phyloP scores from a whole-genome alignment of 2,113 vertebrate genomes.

The Megaleporinus macrocephalus region DNA sequence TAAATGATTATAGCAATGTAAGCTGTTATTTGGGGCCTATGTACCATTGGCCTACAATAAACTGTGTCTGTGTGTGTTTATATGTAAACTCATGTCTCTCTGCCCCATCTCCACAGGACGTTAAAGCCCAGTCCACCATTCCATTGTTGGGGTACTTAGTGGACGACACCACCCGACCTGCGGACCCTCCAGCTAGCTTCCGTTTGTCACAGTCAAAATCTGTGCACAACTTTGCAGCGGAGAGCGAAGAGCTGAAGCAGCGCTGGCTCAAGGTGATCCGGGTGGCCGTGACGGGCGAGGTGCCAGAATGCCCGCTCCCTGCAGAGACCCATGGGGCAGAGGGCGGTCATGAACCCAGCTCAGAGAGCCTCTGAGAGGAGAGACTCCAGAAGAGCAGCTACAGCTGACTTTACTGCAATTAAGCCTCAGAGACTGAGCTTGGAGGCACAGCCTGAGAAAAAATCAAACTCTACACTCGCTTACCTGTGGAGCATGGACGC shows the following conservation, averaged over 20 bases:
- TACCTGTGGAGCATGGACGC: background rate
- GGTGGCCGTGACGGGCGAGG: constrained; percentile 89
- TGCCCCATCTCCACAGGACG: constrained; percentile 80
- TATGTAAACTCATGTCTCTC: background rate
- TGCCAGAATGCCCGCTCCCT: constrained; percentile 65
- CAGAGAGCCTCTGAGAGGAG: constrained; percentile 65
- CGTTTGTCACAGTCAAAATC: constrained; percentile 94
- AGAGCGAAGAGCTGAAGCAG: constrained; percentile 92
- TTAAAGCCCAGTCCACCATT: constrained; percentile 93
- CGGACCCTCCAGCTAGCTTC: constrained; percentile 88
- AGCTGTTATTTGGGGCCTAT: too few species aligned
- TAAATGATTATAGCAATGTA: too few species aligned
- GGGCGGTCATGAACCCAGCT: constrained; percentile 59
- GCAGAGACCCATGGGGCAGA: constrained; percentile 54
- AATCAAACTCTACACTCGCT: background rate
- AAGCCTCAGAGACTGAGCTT: background rate
- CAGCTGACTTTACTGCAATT: background rate
- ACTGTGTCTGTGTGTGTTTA: too few species aligned
- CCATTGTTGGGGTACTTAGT: constrained; percentile 93
- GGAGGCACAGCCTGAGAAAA: background rate
- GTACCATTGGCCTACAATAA: too few species aligned
- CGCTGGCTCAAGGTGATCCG: constrained; percentile 92
- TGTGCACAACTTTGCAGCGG: constrained; percentile 90
- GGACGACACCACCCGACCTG: constrained; percentile 80
- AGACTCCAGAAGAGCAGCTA: background rate